Conservation (phyloP, 2,888 invertebrate species). For the Nephrotoma flavescens region DNA sequence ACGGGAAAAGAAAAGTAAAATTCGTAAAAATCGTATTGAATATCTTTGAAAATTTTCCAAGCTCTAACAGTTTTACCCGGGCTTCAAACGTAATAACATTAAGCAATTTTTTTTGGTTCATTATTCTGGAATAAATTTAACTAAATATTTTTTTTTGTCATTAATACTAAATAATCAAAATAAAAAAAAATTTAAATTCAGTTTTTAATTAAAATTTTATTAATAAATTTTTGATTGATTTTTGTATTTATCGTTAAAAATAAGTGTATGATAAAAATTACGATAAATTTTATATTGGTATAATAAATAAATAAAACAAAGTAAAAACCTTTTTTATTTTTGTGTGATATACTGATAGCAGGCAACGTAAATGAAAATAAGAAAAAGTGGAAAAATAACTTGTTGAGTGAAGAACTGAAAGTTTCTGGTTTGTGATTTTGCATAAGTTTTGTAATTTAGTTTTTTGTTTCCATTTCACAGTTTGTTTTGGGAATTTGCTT, state of each 20-base stretch:
- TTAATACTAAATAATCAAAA: not conserved
- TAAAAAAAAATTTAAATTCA: not conserved
- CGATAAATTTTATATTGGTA: not conserved
- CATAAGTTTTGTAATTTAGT: not conserved
- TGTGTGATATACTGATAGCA: not conserved
- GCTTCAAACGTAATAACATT: not conserved
- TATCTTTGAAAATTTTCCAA: not conserved
- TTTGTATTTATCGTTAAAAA: not conserved
- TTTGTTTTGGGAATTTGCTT: not conserved
- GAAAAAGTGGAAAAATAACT: not conserved
- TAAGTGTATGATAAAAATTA: not conserved
- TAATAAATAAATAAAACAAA: not conserved
- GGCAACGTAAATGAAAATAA: not conserved
- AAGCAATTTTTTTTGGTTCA: not conserved
- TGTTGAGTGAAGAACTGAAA: not conserved
- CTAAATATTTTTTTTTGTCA: not conserved
- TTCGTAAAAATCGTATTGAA: not conserved
- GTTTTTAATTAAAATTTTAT: not conserved
- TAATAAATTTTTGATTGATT: not conserved
- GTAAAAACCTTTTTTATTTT: not conserved
- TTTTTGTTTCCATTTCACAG: not conserved
- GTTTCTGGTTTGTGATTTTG: not conserved
- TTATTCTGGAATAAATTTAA: not conserved
- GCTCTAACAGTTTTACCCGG: constrained; percentile 1
- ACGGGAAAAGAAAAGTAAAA: not conserved